Conservation (phyloP, 2,113 vertebrate species). For the Cygnus atratus region DNA sequence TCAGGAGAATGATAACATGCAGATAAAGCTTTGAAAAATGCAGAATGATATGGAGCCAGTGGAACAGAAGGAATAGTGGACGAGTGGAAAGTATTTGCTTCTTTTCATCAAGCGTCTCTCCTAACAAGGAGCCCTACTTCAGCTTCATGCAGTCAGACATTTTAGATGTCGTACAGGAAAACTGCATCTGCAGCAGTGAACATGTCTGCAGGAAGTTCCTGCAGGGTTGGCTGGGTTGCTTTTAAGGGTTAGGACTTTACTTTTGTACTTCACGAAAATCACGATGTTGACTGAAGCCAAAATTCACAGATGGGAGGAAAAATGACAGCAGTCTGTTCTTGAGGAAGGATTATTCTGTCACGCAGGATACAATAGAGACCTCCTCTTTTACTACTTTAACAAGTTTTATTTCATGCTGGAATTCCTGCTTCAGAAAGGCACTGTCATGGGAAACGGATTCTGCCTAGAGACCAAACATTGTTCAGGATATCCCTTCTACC, state of each 20-base stretch:
- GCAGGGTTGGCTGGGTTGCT: background rate
- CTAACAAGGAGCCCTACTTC: background rate
- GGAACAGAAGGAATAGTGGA: background rate
- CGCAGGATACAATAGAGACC: conserved; percentile 70
- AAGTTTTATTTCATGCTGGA: conserved; percentile 80
- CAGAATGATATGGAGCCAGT: background rate
- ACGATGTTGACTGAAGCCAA: conserved; percentile 43
- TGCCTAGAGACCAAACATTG: conserved; percentile 71
- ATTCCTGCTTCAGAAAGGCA: conserved; percentile 70
- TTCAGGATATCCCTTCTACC: conserved; percentile 69
- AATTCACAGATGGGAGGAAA: conserved; percentile 68
- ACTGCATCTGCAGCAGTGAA: background rate
- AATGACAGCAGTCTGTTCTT: conserved; percentile 67
- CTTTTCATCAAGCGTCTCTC: background rate
- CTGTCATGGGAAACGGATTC: conserved; percentile 75
- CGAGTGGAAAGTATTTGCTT: background rate
- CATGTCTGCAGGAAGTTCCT: background rate
- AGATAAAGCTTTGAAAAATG: background rate
- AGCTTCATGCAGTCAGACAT: background rate
- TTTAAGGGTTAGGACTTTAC: conserved; percentile 9
- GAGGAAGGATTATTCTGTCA: conserved; percentile 78
- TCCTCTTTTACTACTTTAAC: conserved; percentile 75
- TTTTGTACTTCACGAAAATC: conserved; percentile 53
- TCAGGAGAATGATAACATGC: background rate
- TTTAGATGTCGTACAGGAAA: background rate